Base-by-base conservation (phyloP, 2,113 vertebrate species). In the Phyllostomus hastatus region DNA sequence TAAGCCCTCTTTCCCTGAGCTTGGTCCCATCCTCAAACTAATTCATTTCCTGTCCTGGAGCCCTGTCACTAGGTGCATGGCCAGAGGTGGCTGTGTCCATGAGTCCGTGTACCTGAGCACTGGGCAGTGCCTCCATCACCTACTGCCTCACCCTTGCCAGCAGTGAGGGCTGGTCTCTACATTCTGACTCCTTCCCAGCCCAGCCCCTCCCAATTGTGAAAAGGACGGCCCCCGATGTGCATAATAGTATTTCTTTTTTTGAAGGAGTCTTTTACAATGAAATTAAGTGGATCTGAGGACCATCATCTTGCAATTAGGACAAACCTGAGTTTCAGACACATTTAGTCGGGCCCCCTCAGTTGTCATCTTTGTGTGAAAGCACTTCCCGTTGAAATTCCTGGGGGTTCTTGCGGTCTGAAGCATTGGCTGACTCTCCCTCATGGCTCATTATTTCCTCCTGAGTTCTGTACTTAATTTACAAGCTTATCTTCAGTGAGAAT, bases 201-300 rank as follows among this genome's bases (percentile, higher is more conserved):
- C 1, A 0, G 24, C 7, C 35, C 38, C 48, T 52, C n/a, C 41
- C 14, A 7, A 0, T 20, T 50, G 41, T 2, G 8, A 24, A 67
- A 57, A 48, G 52, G 35, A 24, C 0, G 10, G 19, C 19, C 35
- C 35, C 28, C 0, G n/a, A 38, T 9, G 1, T 20, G 61, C 5
- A 5, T 15, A 50, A 8, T 17, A 14, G 31, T 22, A 10, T 38
- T 31, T 11, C 24, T 59, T 73, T 48, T 19, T 19, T 38, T 22
- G 73, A 52, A 80, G 31, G 38, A 38, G n/a, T 5, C 19, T 73
- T 64, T 20, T 15, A 41, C 4, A 7, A 11, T 38, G 2, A 38
- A 33, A 38, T 33, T 10, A 64, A 52, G 48, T 24, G 31, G 43
- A 41, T 52, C 26, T 31, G 57, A 16, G 19, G 31, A 9, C 35